A percentile compares a stretch with the other conserved stretches of the same genome.
These are phyloP conservation scores for Prinia subflava DNA, from an alignment of 2,113 vertebrate genomes.

Conservation along the genomic window DNA sequence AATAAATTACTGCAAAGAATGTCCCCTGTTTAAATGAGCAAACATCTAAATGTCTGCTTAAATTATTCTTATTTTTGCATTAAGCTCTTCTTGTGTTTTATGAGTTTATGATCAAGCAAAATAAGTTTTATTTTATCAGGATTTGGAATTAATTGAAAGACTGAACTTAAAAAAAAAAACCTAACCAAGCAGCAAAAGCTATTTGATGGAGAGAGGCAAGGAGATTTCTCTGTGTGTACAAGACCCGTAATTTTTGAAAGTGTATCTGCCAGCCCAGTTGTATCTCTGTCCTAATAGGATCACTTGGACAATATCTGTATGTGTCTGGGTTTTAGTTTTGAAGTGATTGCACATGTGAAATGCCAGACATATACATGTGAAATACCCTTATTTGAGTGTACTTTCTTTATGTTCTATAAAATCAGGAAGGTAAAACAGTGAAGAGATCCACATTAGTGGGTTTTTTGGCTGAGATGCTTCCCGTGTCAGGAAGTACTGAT, in stretches of 20 bases:
- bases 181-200: neutral
- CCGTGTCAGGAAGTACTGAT: neutral
- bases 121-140: neutral
- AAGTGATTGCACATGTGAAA: neutral
- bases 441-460: neutral
- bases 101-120: neutral
- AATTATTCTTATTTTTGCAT: neutral
- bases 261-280: neutral
- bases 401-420: neutral
- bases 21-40: neutral
- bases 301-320: neutral
- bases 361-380: neutral
- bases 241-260: neutral
- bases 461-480: neutral
- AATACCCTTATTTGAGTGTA: neutral
- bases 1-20: neutral
- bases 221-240: neutral
- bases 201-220: neutral
- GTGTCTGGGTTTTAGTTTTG: neutral
- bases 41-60: neutral
- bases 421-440: neutral
- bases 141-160: neutral
- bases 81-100: neutral
- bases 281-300: neutral
- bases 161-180: neutral